phyloP scores from a whole-genome alignment of 2,113 vertebrate genomes.

The Oreochromis niloticus region DNA sequence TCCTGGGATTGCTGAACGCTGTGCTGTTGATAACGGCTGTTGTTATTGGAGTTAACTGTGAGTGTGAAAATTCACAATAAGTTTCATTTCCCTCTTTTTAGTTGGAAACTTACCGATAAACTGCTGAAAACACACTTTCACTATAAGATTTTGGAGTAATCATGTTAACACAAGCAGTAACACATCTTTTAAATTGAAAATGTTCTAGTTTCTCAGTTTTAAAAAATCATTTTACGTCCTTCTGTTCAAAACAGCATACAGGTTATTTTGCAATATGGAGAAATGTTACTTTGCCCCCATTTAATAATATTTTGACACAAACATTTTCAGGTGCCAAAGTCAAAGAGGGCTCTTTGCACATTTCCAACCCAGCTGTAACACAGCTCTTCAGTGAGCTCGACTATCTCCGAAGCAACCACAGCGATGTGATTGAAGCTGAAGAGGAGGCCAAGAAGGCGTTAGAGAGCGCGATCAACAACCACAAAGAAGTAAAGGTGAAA shows the following conservation, averaged over 20 bases:
- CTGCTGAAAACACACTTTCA: not conserved
- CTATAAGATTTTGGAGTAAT: not conserved
- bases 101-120: not conserved
- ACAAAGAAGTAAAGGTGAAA: not conserved
- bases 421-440: not conserved
- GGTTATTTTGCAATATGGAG: not conserved
- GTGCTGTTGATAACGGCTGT: not conserved
- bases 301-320: not conserved
- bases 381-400: conserved; percentile 23
- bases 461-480: not conserved
- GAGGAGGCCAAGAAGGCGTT: conserved; percentile 3
- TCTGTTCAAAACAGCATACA: not conserved
- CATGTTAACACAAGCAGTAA: not conserved
- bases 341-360: not conserved
- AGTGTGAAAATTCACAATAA: not conserved
- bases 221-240: not conserved
- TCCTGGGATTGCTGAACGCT: not conserved
- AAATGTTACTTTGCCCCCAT: not conserved
- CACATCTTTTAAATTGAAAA: not conserved
- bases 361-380: not conserved
- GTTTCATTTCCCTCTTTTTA: not conserved
- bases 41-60: not conserved
- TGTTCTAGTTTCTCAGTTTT: not conserved
- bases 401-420: conserved; percentile 25
- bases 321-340: not conserved